These are phyloP conservation scores for Eira barbara DNA, from an alignment of 2,113 vertebrate species.

Conservation along the genomic window DNA sequence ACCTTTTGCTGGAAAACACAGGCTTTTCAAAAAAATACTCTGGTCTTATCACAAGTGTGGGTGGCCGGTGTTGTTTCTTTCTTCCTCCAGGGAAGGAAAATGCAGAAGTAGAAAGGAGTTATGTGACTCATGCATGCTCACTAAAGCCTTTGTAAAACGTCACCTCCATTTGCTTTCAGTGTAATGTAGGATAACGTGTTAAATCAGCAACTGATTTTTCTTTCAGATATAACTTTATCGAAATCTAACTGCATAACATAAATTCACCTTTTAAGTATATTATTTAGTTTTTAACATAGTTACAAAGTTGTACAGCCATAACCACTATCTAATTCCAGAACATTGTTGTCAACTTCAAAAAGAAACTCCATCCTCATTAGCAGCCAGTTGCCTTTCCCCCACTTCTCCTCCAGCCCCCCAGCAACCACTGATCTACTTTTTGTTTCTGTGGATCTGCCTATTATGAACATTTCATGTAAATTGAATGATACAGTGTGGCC, in stretches of 20 bases:
- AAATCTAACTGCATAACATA: background rate
- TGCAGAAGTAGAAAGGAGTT: background rate
- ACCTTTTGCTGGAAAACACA: slow-evolving; percentile 33
- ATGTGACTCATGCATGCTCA: background rate
- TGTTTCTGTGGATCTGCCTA: background rate
- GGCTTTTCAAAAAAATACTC: slow-evolving; percentile 36
- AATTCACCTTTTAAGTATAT: background rate
- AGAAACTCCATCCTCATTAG: background rate
- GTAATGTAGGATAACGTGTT: background rate
- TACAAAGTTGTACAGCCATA: background rate
- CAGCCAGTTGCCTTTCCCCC: background rate
- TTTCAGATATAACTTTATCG: background rate
- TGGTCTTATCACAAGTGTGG: slow-evolving; percentile 10
- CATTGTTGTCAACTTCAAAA: background rate
- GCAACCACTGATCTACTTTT: background rate
- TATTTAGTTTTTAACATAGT: slow-evolving; percentile 1
- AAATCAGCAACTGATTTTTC: background rate
- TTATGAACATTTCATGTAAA: background rate
- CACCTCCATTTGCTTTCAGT: background rate
- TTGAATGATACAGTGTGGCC: background rate
- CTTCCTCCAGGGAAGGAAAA: background rate
- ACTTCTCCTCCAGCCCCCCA: background rate
- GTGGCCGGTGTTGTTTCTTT: background rate
- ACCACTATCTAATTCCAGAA: background rate
- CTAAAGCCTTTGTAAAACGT: background rate